phyloP scores from a whole-genome alignment of 2,797 vertebrate species.

The Florisuga fusca region DNA sequence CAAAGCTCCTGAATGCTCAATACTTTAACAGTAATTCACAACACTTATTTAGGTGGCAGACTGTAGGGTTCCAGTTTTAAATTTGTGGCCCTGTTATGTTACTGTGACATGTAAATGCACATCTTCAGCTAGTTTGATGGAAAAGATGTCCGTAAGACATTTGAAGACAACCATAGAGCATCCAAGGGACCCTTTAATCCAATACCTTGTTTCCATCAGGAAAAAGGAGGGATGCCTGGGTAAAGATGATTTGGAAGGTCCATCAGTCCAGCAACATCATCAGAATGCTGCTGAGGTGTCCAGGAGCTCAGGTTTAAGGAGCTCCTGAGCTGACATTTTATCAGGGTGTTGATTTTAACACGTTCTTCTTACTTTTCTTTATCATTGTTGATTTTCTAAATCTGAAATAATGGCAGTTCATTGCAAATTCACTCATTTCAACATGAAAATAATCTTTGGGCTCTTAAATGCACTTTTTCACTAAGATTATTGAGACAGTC shows the following conservation, averaged over 20 bases:
- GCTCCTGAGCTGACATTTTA: neutral
- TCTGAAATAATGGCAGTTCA: neutral
- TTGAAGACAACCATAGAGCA: neutral
- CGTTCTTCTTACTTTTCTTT: neutral
- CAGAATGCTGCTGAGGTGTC: neutral
- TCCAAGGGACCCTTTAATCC: neutral
- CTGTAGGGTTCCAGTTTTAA: neutral
- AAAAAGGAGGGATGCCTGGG: neutral
- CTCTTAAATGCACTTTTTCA: neutral
- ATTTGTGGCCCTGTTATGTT: neutral
- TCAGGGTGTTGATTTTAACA: neutral
- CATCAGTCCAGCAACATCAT: neutral
- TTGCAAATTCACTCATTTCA: neutral
- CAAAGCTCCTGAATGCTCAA: neutral
- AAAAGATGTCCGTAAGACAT: neutral
- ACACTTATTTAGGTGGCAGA: neutral
- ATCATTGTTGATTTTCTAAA: neutral
- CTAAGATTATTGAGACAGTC: neutral
- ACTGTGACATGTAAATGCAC: neutral
- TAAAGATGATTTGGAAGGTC: neutral
- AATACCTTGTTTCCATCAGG: neutral
- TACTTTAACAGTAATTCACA: neutral
- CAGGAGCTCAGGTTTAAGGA: neutral
- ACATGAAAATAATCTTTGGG: neutral
- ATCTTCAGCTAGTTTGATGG: neutral